Base-by-base conservation (phyloP, 2,888 invertebrate genomes). In the Athrips mouffetella region DNA sequence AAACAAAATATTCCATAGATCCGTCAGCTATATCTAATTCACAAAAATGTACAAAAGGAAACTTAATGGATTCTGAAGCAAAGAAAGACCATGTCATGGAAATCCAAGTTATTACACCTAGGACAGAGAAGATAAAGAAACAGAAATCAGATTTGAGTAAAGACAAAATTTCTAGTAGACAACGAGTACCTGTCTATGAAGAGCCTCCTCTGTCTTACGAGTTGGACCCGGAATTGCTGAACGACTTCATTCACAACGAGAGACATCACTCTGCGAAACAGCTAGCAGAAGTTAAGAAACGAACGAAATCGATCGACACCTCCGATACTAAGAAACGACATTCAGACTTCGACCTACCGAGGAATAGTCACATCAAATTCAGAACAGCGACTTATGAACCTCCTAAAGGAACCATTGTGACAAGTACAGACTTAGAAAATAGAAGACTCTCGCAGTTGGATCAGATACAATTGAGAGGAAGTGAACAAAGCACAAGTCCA, bases 1-100 rank as follows among this genome's bases (percentile, higher is more conserved):
- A 85, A 71, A 87, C 87, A 1, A 76, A 79, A 60, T 86, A 88
- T 51, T 73, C 87, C 0, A 82, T 89, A 5, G 83, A 88, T 49
- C 80, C 87, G 0, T 57, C 79, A 20, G 66, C 72, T n/a, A 82
- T 89, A 31, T 75, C 85, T 40, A 74, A 84, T 31, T 70, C 77
- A 33, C 79, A 86, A 55, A 87, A 82, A 55, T 70, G 70, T 39
- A 58, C 61, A 13, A 72, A 67, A 62, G 74, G 71, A 29, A 54
- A 50, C 20, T 58, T 59, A 11, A 60, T 70, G 49, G 65, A 72
- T 23, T 53, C 60, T 11, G 67, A 72, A 50, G 52, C 59, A 23
- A 67, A 68, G 29, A 76, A 89, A 63, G 91, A 92, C 20, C 93
- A 93, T 65, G 89, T 94, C 25, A 94, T 93, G 31, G 94, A 94